Evolutionary conservation across 1,140 invertebrate species (phyloP), one percentile per base, ranked within the genome.

Genomic region (Laodelphax striatellus): DNA sequence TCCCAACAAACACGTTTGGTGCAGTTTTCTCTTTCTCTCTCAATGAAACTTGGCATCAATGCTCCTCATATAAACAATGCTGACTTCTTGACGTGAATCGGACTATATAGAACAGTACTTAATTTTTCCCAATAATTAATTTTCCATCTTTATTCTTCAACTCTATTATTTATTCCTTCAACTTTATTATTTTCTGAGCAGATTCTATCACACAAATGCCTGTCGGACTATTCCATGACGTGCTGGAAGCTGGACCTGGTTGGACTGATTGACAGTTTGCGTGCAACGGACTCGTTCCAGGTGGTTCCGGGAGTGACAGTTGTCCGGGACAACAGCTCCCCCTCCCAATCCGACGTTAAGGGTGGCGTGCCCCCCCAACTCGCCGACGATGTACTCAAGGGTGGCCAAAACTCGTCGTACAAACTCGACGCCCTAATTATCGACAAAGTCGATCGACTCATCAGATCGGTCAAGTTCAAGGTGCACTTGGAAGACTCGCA

Each of bases 161-260:
- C 24, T 6, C n/a, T 6, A 28, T 28, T 28, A 28, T 28, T 28
- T 2, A 28, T 28, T 28, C 6, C 6, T 28, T 28, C 24, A 28
- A 28, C 24, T 6, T n/a, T 6, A 28, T 28, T 28, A 28, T 28
- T 4, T 28, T 28, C 6, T 28, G 24, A 2, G 10, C 63, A 64
- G 64, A 62, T 62, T n/a, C 13, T 64, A n/a, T 44, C 11, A 22
- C 58, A 62, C 31, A 66, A 66, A 63, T 90, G 88, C 66, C 73
- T 77, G 19, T 81, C 80, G 10, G 77, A 80, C 0, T 88, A 88
- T 64, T 87, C 85, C 70, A 75, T 81, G 6, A 87, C 83, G 34
- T 90, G 88, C 67, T 72, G 90, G 16, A 90, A 90, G 70, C 75
- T 90, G 56, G 87, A 90, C 72, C 79, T 88, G 24, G 82, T 88